Evolutionary conservation across 2,113 vertebrate genomes (phyloP), one percentile per base, ranked within the genome.

Genomic region (Bufo bufo): DNA sequence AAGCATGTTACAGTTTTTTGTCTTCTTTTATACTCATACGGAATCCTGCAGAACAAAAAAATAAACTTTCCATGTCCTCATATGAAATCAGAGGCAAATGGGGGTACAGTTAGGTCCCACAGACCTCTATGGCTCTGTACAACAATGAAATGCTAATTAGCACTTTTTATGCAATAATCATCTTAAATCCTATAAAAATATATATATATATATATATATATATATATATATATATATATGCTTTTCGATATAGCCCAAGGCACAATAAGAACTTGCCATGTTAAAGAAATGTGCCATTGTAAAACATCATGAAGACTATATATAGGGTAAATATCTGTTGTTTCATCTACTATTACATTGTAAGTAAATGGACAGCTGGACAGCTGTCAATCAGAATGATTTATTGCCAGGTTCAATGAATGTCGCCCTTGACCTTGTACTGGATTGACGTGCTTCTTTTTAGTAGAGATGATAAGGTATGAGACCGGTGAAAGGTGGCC

Each of bases 371-470:
- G 66, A 71, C 52, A 74, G 17, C 50, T 11, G 33, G 66, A 71
- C 52, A 74, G 17, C 50, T 87, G 66, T 74, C 86, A 74, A 13
- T 87, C 86, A 74, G 17, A 82, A 74, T 87, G 78, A 87, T 74
- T 47, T 87, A 87, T 82, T 82, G n/a, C 56, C 66, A 71, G 6
- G 52, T 72, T 71, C 45, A 45, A 33, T 20, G 86, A 82, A 82
- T 56, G 78, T 82, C 66, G 47, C 66, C 66, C 33, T 49, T 85
- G 84, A 85, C 54, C 86, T 58, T 74, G 54, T 11, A 82, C 52
- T 23, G 54, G 17, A 82, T 87, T 87, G 49, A 63, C 61, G 20
- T 19, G 56, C 19, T 52, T 87, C 12, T 20, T 69, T 56, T 87
- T 23, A 58, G 16, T 82, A 4, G 20, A 82, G 52, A 74, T 82